Conservation (phyloP, 1,140 invertebrate genomes). For the Thaumatotibia leucotreta region DNA sequence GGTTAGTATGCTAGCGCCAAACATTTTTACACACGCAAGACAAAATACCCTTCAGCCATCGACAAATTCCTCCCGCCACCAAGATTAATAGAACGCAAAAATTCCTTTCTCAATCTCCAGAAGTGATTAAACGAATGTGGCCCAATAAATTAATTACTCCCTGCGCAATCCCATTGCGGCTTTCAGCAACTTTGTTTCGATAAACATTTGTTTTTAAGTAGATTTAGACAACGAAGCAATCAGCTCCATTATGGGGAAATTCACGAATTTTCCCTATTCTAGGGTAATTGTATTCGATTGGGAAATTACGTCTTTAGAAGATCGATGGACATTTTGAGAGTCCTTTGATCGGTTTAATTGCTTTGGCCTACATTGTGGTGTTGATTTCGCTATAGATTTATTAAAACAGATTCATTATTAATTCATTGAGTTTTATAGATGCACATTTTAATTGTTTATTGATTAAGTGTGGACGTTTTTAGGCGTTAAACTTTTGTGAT, state of each 20-base stretch:
- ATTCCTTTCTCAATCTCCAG: neutral
- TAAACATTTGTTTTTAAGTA: constrained; percentile 14
- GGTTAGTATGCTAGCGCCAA: no score
- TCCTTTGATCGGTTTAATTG: neutral
- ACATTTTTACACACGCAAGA: neutral
- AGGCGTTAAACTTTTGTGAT: no score
- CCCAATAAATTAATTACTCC: constrained; percentile 10
- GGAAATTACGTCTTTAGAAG: neutral
- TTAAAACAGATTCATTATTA: neutral
- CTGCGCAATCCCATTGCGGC: constrained; percentile 4
- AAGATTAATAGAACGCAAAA: constrained; percentile 7
- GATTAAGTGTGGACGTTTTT: no score
- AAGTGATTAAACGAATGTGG: neutral
- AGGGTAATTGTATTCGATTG: neutral
- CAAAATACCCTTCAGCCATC: neutral
- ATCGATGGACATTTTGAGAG: neutral
- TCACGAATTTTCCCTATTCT: neutral
- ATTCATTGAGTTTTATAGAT: neutral
- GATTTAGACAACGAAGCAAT: neutral
- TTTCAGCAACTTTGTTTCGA: constrained; percentile 1
- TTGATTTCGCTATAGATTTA: neutral
- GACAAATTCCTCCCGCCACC: neutral
- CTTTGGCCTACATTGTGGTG: neutral
- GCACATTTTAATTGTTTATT: no score
- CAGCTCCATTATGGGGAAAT: neutral